phyloP scores from a whole-genome alignment of 1,140 invertebrate genomes.

The Adoxophyes honmai region DNA sequence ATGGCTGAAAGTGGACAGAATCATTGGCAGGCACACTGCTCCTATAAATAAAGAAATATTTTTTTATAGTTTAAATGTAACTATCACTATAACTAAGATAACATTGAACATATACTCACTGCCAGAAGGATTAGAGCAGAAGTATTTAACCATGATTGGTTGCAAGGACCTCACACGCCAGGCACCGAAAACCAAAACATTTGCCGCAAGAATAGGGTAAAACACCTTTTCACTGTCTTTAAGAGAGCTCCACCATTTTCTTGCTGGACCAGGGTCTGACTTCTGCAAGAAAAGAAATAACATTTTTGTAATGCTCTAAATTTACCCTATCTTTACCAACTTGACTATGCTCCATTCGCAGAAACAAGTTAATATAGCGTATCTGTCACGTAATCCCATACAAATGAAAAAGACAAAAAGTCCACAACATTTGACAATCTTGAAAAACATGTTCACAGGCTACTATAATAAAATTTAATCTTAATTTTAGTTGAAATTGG shows the following conservation, averaged over 20 bases:
- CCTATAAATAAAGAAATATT: constrained; percentile 72
- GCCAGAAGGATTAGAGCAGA: constrained; percentile 88
- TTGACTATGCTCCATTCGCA: too few relatives aligned
- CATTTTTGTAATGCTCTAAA: too few relatives aligned
- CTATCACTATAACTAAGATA: not conserved
- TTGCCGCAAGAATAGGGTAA: constrained; percentile 86
- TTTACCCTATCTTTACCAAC: too few relatives aligned
- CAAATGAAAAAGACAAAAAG: too few relatives aligned
- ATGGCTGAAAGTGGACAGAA: constrained; percentile 96
- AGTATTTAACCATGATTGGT: constrained; percentile 89
- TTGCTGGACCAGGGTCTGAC: constrained; percentile 78
- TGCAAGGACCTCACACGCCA: constrained; percentile 89
- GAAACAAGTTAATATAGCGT: too few relatives aligned
- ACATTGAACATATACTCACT: too few relatives aligned
- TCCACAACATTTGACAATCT: too few relatives aligned
- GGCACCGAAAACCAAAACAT: constrained; percentile 88
- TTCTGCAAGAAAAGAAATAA: constrained; percentile 58
- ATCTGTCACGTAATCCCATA: too few relatives aligned
- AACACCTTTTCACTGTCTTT: constrained; percentile 88
- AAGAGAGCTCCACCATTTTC: constrained; percentile 86
- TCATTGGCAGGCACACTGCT: constrained; percentile 89
- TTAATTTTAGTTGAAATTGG: too few relatives aligned
- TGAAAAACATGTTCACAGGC: too few relatives aligned
- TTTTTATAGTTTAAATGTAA: too few relatives aligned
- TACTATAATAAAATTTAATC: too few relatives aligned